These are phyloP conservation scores for Tholera decimalis DNA, from an alignment of 2,888 invertebrate genomes.

Conservation along the genomic window DNA sequence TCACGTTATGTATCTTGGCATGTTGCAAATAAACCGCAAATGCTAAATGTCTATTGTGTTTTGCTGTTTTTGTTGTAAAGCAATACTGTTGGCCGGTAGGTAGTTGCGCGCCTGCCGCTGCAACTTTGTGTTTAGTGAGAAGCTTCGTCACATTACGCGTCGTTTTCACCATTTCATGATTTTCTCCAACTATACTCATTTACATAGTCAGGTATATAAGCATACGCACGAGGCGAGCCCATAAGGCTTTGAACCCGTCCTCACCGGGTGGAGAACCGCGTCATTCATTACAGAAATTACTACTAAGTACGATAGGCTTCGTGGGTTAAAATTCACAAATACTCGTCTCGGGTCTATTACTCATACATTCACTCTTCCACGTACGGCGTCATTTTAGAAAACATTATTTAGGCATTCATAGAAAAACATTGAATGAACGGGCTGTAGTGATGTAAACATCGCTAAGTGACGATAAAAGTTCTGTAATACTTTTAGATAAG, in stretches of 20 bases:
- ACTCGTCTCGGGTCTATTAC: constrained; percentile 28
- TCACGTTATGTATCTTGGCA: constrained; percentile 26
- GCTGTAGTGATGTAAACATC: constrained; percentile 49
- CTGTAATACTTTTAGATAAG: constrained; percentile 56
- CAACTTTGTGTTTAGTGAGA: constrained; percentile 21
- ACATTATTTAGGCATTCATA: constrained; percentile 20
- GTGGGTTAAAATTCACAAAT: constrained; percentile 40
- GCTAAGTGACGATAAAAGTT: constrained; percentile 57
- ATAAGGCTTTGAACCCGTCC: constrained; percentile 22
- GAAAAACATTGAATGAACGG: constrained; percentile 23
- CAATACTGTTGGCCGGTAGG: constrained; percentile 21
- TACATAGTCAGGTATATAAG: constrained; percentile 21
- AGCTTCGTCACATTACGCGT: constrained; percentile 19
- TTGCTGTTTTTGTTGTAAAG: constrained; percentile 26
- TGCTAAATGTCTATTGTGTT: constrained; percentile 37
- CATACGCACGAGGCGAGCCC: constrained; percentile 12
- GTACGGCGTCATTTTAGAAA: constrained; percentile 12
- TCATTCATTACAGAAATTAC: constrained; percentile 19
- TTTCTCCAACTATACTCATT: constrained; percentile 51
- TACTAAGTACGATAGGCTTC: constrained; percentile 11
- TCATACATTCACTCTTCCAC: constrained; percentile 34
- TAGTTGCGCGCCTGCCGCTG: constrained; percentile 16
- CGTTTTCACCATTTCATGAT: constrained; percentile 45
- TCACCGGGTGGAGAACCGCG: not conserved
- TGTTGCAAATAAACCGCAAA: constrained; percentile 49